Conservation (phyloP, 2,888 invertebrate species). For the Epinotia ramella region DNA sequence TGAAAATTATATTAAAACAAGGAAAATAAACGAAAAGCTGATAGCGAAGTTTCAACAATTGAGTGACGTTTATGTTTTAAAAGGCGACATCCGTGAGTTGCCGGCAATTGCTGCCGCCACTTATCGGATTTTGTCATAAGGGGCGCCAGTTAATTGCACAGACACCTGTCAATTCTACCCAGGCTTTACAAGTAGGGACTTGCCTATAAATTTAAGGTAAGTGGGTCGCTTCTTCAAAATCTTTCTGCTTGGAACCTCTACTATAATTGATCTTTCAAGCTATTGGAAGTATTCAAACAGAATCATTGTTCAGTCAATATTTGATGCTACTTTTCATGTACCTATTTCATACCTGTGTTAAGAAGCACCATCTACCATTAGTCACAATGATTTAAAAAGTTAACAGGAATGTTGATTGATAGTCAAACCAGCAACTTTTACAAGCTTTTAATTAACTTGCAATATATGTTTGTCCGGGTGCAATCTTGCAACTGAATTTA, state of each 20-base stretch:
- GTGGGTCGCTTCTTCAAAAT: neutral
- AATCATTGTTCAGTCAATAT: neutral
- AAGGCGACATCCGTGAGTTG: slow-evolving; percentile 48
- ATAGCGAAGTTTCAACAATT: slow-evolving; percentile 48
- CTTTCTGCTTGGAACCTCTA: neutral
- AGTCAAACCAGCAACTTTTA: too few relatives aligned
- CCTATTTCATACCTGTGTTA: too few relatives aligned
- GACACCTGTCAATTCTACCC: slow-evolving; percentile 57
- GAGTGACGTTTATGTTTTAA: slow-evolving; percentile 52
- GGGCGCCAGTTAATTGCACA: slow-evolving; percentile 58
- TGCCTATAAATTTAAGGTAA: slow-evolving; percentile 25
- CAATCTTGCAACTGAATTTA: too few relatives aligned
- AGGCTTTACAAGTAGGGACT: slow-evolving; percentile 29
- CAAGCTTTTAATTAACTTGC: too few relatives aligned
- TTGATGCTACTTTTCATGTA: neutral
- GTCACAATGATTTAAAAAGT: too few relatives aligned
- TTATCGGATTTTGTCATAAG: slow-evolving; percentile 57
- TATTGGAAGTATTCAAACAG: neutral
- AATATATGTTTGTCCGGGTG: too few relatives aligned
- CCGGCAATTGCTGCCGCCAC: slow-evolving; percentile 43
- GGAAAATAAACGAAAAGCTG: slow-evolving; percentile 46
- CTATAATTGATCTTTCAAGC: neutral
- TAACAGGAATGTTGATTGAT: too few relatives aligned
- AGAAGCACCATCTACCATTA: too few relatives aligned
- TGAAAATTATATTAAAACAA: slow-evolving; percentile 43